These are phyloP conservation scores for Atlantisia rogersi DNA, from an alignment of 2,113 vertebrate genomes.

Conservation along the genomic window DNA sequence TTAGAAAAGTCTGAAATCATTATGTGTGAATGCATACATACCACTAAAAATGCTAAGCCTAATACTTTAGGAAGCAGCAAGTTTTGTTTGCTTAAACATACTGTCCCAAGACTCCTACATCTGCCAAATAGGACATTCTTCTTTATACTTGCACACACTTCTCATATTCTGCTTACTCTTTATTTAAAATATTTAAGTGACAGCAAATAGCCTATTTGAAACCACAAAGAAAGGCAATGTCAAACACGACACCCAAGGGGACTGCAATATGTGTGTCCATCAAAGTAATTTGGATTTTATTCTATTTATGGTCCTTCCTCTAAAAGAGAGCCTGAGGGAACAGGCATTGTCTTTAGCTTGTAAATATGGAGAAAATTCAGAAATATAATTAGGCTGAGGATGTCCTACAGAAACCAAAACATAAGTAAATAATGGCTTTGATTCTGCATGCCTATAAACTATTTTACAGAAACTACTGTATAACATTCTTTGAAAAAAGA, in stretches of 20 bases:
- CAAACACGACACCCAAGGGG: conserved; percentile 36
- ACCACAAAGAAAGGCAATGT: conserved; percentile 32
- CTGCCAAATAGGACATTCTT: neutral
- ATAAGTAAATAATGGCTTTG: neutral
- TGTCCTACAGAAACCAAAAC: neutral
- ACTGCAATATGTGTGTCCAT: conserved; percentile 17
- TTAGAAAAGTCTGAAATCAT: neutral
- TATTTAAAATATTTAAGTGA: conserved; percentile 42
- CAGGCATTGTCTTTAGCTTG: neutral
- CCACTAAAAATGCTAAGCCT: neutral
- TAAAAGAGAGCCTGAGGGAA: conserved; percentile 44
- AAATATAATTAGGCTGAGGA: conserved; percentile 37
- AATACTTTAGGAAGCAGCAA: neutral
- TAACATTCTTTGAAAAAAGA: neutral
- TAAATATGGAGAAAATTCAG: conserved; percentile 24
- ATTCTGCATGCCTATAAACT: neutral
- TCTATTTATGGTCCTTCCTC: conserved; percentile 46
- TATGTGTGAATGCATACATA: neutral
- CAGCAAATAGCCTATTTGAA: conserved; percentile 46
- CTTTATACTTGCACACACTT: neutral
- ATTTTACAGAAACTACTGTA: neutral
- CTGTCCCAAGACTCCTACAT: neutral
- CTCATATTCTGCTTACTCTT: neutral
- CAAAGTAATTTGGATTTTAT: conserved; percentile 43
- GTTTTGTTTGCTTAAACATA: neutral